Conservation (phyloP, 2,113 vertebrate species). For the Dipodomys stephensi region DNA sequence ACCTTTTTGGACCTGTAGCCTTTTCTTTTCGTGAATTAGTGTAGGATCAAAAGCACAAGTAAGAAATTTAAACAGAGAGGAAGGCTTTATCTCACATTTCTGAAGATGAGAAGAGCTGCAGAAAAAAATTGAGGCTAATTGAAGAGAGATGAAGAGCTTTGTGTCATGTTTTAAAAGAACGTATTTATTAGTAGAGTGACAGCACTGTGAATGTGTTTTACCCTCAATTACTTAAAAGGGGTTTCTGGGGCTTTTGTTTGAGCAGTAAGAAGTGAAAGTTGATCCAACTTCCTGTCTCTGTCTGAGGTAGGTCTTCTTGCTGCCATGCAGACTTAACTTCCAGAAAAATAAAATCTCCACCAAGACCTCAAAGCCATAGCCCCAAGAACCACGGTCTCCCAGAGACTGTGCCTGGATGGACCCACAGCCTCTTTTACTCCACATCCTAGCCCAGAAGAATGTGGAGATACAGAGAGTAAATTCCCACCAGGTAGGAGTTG, state of each 20-base stretch:
- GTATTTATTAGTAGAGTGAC: background rate
- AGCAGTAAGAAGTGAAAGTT: background rate
- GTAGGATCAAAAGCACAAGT: constrained; percentile 43
- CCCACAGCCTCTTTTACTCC: background rate
- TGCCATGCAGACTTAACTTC: background rate
- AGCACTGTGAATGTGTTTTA: background rate
- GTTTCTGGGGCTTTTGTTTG: background rate
- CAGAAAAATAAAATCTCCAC: background rate
- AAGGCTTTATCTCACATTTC: background rate
- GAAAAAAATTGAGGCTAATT: constrained; percentile 17
- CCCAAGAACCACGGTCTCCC: background rate
- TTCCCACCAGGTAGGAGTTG: background rate
- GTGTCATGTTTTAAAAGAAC: background rate
- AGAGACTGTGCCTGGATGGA: background rate
- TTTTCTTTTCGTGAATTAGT: constrained; percentile 50
- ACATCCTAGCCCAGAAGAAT: background rate
- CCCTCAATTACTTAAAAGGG: background rate
- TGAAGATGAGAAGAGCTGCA: constrained; percentile 15
- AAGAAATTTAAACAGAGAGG: constrained; percentile 55
- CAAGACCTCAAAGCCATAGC: background rate
- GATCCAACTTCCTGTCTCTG: background rate
- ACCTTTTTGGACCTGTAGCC: constrained; percentile 8
- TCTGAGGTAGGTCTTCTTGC: background rate
- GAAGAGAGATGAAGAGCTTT: constrained; percentile 29
- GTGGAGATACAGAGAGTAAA: background rate